Evolutionary conservation across 2,888 invertebrate species (phyloP).

Genomic region (Griposia aprilina): DNA sequence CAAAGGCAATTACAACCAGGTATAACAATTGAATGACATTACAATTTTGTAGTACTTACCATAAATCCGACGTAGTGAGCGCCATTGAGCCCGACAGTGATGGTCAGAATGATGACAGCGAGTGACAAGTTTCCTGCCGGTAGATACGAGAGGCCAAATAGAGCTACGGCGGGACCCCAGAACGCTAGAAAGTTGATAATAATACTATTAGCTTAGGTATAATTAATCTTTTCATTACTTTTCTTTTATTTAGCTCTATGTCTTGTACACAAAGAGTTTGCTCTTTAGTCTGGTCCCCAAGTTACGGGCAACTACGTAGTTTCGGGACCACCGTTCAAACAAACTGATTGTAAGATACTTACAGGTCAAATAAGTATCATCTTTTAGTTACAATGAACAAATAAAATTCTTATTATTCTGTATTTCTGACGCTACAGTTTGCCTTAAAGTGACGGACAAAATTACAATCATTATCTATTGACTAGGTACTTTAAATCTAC

Average conservation of each 20-base stretch:
- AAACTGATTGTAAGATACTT: neutral
- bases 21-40: neutral
- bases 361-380: neutral
- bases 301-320: neutral
- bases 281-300: neutral
- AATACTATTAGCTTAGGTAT: neutral
- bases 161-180: conserved; percentile 92
- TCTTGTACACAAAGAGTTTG: neutral
- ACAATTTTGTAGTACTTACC: conserved; percentile 75
- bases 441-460: neutral
- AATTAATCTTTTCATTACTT: too few relatives aligned
- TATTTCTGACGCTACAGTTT: neutral
- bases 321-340: neutral
- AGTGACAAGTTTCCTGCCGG: conserved; percentile 88
- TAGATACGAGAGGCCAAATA: conserved; percentile 92
- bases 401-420: too few relatives aligned
- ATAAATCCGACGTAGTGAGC: conserved; percentile 94
- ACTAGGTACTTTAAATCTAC: neutral
- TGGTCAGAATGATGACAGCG: conserved; percentile 92
- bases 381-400: neutral
- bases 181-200: conserved; percentile 86
- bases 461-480: neutral
- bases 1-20: neutral
- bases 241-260: neutral
- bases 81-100: conserved; percentile 94